Percentiles rank a stretch among this genome's conserved stretches.
Evolutionary conservation across 2,888 invertebrate species (phyloP).

Genomic region (Melanargia galathea): DNA sequence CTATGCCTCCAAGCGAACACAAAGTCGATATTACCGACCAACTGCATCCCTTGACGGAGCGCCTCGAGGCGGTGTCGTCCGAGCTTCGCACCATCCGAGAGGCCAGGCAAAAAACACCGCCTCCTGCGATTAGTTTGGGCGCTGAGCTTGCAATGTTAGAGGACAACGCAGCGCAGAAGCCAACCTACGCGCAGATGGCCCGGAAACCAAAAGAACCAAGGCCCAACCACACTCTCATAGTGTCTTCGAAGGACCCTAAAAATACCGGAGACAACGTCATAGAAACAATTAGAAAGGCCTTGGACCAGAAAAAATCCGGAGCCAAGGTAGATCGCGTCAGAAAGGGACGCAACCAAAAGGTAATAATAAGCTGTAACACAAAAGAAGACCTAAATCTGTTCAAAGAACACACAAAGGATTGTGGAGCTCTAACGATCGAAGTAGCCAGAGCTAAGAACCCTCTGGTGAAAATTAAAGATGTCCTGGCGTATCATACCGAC

Average conservation of each 20-base stretch:
- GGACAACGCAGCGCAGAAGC: not conserved
- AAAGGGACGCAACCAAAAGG: constrained; percentile 27
- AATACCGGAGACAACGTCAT: constrained; percentile 22
- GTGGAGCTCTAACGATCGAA: constrained; percentile 19
- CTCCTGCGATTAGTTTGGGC: not conserved
- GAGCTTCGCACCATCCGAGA: not conserved
- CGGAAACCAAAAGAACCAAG: not conserved
- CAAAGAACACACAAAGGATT: no score
- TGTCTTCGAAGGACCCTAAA: constrained; percentile 12
- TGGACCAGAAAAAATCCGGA: constrained; percentile 16
- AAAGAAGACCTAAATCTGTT: constrained; percentile 14
- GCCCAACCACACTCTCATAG: constrained; percentile 21
- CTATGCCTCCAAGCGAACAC: not conserved
- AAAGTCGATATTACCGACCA: not conserved
- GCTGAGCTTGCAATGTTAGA: not conserved
- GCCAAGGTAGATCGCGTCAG: constrained; percentile 19
- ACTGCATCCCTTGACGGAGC: not conserved
- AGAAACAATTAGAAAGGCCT: constrained; percentile 3
- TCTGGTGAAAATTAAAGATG: constrained; percentile 22
- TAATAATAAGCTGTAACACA: constrained; percentile 21
- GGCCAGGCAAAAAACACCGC: not conserved
- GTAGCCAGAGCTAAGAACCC: constrained; percentile 27
- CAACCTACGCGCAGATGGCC: not conserved
- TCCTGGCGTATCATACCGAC: constrained; percentile 31
- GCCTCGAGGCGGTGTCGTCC: not conserved